A percentile compares a stretch with the other conserved stretches of the same genome.
phyloP scores from a whole-genome alignment of 1,140 invertebrate genomes.

The Colletes gigas region DNA sequence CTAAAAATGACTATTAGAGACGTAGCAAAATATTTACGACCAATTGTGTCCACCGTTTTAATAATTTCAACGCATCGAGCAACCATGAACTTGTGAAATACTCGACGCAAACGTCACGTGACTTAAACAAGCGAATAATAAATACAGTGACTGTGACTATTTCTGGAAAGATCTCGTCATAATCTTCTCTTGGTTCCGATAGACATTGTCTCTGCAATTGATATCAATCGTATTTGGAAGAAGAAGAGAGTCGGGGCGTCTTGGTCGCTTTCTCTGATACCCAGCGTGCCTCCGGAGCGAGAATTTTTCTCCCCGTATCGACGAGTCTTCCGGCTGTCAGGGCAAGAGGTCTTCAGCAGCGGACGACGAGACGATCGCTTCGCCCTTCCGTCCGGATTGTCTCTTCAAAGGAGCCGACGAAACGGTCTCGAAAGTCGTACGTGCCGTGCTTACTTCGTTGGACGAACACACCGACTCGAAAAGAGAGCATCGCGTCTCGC shows the following conservation, averaged over 20 bases:
- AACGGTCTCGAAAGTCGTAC: slow-evolving; percentile 60
- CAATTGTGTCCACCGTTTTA: no score
- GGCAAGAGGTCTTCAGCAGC: not conserved
- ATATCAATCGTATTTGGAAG: no score
- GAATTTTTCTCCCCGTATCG: slow-evolving; percentile 10
- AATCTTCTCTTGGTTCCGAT: no score
- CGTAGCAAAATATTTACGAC: no score
- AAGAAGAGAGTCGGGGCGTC: not conserved
- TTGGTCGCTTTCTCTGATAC: not conserved
- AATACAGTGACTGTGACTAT: no score
- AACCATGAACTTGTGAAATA: no score
- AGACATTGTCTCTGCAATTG: not conserved
- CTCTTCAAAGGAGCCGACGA: slow-evolving; percentile 62
- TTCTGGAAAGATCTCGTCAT: no score
- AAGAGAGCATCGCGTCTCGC: slow-evolving; percentile 30
- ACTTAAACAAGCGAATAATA: no score
- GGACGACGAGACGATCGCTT: slow-evolving; percentile 46
- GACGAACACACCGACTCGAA: slow-evolving; percentile 33
- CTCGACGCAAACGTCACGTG: no score
- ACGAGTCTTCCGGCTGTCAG: slow-evolving; percentile 10
- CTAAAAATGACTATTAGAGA: no score
- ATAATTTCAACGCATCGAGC: no score
- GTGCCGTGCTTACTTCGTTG: slow-evolving; percentile 56
- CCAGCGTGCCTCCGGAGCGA: not conserved
- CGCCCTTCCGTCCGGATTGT: slow-evolving; percentile 60